A percentile compares a stretch with the other conserved stretches of the same genome.
Evolutionary conservation across 2,113 vertebrate species (phyloP).

Genomic region (Chaenogobius annularis): DNA sequence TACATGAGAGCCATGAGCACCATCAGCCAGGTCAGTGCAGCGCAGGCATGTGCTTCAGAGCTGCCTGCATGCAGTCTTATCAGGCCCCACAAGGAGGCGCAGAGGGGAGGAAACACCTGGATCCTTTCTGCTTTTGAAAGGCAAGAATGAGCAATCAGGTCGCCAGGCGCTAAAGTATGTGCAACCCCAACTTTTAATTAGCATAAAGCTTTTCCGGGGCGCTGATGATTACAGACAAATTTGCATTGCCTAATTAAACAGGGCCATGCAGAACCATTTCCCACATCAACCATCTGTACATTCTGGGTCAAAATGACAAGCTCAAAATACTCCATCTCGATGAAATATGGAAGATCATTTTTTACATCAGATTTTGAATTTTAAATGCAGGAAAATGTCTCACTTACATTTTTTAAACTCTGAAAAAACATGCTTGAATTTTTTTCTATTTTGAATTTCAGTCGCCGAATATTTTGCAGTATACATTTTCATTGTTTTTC

Average conservation of each 20-base stretch:
- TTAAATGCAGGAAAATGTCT: too few relatives aligned
- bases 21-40: conserved; percentile 92
- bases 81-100: conserved; percentile 23
- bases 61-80: conserved; percentile 8
- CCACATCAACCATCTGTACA: conserved; percentile 26
- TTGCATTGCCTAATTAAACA: conserved; percentile 54
- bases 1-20: conserved; percentile 99
- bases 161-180: conserved; percentile 16
- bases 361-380: too few relatives aligned
- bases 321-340: conserved; percentile 26
- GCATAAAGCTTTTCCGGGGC: conserved; percentile 39
- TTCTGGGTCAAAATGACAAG: conserved; percentile 22
- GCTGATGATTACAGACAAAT: conserved; percentile 33
- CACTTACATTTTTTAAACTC: too few relatives aligned
- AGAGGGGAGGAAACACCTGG: conserved; percentile 39
- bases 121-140: conserved; percentile 3
- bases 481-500: too few relatives aligned
- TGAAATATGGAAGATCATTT: background rate
- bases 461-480: too few relatives aligned
- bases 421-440: too few relatives aligned
- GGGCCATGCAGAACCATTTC: conserved; percentile 7
- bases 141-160: conserved; percentile 46
- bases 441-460: too few relatives aligned
- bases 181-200: conserved; percentile 41
- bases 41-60: conserved; percentile 7